Evolutionary conservation across 1,140 invertebrate genomes (phyloP), one percentile per base, ranked within the genome.

Genomic region (Melipona quadrifasciata): DNA sequence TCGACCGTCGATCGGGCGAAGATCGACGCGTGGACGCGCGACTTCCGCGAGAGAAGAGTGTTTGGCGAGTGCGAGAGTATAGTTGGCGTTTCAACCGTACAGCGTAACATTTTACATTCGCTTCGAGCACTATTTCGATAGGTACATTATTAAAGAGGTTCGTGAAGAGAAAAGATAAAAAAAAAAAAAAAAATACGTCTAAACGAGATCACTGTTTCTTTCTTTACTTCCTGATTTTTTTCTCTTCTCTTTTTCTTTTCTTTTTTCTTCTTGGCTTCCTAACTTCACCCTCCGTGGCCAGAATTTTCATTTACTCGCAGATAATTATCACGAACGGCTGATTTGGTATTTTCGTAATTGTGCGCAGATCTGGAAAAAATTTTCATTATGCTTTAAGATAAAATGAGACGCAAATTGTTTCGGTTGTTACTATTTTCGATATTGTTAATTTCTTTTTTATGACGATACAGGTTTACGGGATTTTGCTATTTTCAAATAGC

Each of bases 101-200:
- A 72, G 76, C 82, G 82, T 84, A 61, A 65, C 82, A 71, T 84
- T 84, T 84, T 84, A 84, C 76, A 72, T 84, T 84, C 57, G 82
- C 82, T 84, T 84, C 57, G 76, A 72, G 47, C 76, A 79, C 82
- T 84, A 79, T 79, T 72, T 84, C 57, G 67, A 79, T 84, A 84
- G 82, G 31, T 84, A 79, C 47, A 79, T 72, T 77, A 77, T 77
- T 84, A 84, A 84, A 79, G 77, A 55, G 47, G 82, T 84, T 84
- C 76, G 77, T 47, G 58, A 58, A 58, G 55, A 75, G 39, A 58
- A 75, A 27, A 34, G 39, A 75, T 27, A 74, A 57, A 57, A 57
- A 55, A 73, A 34, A 81, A 81, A 72, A 12, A 47, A 72, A 77
- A 53, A 21, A 51, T 14, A 77, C 68, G 82, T 84, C 75, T 84